Base-by-base conservation (phyloP, 2,888 invertebrate species). In the Drosophila percnosoma region DNA sequence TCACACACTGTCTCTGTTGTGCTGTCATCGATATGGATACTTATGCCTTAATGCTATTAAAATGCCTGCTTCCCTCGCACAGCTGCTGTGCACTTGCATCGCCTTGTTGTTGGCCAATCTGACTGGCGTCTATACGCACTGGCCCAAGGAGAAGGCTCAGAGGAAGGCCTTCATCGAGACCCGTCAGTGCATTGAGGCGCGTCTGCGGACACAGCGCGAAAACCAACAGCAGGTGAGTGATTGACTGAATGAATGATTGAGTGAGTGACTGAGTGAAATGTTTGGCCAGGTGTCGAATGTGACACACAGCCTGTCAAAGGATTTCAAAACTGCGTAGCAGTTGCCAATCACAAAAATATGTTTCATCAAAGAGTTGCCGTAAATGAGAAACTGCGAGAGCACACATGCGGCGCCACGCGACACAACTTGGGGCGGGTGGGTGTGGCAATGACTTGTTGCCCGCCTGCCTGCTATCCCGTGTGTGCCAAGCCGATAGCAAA, bases 121-220 rank as follows among this genome's bases (percentile, higher is more conserved):
- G 21, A 97, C 97, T 0, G 98, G 98, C 31, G 95, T 97, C 61
- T 96, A 98, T 93, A 98, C 98, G 2, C 98, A 98, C 93, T 97
- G 97, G 93, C 98, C 98, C 0, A 96, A 97, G 55, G 98, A 98
- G 93, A 94, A 97, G 82, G 97, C 98, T 0, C 98, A 98, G 93
- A 94, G 98, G 40, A 96, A 97, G 88, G 98, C 98, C 7, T 98
- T 98, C 94, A 94, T 98, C 42, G 98, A 98, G 94, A 98, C 98
- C n/a, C 94, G 98, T 53, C 96, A 97, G 92, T 98, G 98, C 94
- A 97, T 99, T 58, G 97, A 98, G 92, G 97, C 98, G 0, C 95
- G 98, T 33, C 95, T 98, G 52, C 96, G 96, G 77, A 98, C 97
- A 29, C 98, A 98, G 93, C 94, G 97, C 75, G 98, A 98, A 93